A percentile compares a stretch with the other conserved stretches of the same genome.
phyloP scores from a whole-genome alignment of 1,140 invertebrate genomes.

The Oscheius sp. region DNA sequence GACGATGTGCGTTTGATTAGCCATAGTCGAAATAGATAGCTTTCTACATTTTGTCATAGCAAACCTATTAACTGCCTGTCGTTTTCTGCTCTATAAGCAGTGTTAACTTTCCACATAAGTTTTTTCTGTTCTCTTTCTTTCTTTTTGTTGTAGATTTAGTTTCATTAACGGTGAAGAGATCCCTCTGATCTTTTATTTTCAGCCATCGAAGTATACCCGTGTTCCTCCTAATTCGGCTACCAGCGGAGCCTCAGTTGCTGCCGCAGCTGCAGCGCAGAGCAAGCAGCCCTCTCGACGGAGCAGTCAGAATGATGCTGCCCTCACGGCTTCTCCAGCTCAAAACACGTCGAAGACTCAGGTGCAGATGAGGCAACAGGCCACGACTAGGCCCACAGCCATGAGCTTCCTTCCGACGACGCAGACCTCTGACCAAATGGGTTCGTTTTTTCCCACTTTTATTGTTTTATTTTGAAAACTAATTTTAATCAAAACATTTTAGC shows the following conservation, averaged over 20 bases:
- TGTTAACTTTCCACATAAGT: no score
- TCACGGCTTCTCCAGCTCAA: conserved; percentile 14
- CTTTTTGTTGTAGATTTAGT: no score
- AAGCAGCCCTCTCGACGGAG: conserved; percentile 9
- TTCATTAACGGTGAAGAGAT: no score
- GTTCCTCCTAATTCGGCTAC: conserved; percentile 6
- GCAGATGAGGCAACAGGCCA: conserved; percentile 18
- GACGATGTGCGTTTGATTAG: no score
- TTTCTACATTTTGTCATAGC: no score
- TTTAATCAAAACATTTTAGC: not conserved
- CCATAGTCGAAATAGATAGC: no score
- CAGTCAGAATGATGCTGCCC: conserved; percentile 22
- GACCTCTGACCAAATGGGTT: not conserved
- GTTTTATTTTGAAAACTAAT: no score
- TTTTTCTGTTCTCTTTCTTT: no score
- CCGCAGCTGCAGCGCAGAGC: conserved; percentile 18
- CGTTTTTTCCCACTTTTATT: no score
- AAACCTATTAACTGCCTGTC: no score
- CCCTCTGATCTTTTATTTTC: not conserved
- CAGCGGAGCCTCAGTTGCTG: conserved; percentile 10
- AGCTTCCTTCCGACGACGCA: conserved; percentile 16
- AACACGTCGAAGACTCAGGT: conserved; percentile 15
- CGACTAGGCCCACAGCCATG: conserved; percentile 6
- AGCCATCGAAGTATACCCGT: conserved; percentile 25
- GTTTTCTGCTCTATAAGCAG: no score